Percentiles rank a stretch among this genome's conserved stretches.
Evolutionary conservation across 1,140 invertebrate genomes (phyloP).

Genomic region (Saccostrea glomerata): DNA sequence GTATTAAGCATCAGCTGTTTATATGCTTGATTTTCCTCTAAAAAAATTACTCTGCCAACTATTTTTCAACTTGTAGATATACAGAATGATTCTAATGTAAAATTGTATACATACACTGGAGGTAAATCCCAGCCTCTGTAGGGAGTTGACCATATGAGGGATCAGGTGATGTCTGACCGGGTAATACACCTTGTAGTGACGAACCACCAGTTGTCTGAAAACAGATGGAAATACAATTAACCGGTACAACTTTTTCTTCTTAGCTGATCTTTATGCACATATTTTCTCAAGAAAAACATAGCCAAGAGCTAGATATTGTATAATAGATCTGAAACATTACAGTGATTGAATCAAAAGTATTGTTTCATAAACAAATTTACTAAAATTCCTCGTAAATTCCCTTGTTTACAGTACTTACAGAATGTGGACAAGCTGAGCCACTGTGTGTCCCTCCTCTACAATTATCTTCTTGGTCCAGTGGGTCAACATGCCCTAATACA

Average conservation of each 20-base stretch:
- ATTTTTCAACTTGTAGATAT: too few species aligned
- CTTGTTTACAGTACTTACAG: conserved; percentile 83
- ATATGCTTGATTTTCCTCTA: too few species aligned
- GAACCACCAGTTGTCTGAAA: conserved; percentile 87
- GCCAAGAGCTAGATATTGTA: too few species aligned
- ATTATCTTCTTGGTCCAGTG: conserved; percentile 99
- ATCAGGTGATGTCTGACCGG: conserved; percentile 96
- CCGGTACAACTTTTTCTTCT: background rate
- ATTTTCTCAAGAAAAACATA: too few species aligned
- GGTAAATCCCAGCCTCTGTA: conserved; percentile 94
- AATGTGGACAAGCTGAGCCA: conserved; percentile 97
- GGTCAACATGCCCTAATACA: conserved; percentile 87
- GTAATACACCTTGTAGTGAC: conserved; percentile 97
- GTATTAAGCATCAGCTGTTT: too few species aligned
- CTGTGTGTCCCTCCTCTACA: conserved; percentile 97
- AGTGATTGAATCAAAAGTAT: too few species aligned
- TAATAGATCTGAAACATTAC: too few species aligned
- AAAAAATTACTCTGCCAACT: too few species aligned
- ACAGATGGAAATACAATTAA: background rate
- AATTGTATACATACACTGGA: conserved; percentile 81
- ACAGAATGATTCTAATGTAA: background rate
- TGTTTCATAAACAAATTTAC: too few species aligned
- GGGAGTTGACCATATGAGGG: conserved; percentile 95
- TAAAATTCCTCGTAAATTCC: too few species aligned
- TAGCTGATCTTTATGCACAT: too few species aligned